phyloP scores from a whole-genome alignment of 2,797 vertebrate genomes.

The Rhadinocentrus ornatus region DNA sequence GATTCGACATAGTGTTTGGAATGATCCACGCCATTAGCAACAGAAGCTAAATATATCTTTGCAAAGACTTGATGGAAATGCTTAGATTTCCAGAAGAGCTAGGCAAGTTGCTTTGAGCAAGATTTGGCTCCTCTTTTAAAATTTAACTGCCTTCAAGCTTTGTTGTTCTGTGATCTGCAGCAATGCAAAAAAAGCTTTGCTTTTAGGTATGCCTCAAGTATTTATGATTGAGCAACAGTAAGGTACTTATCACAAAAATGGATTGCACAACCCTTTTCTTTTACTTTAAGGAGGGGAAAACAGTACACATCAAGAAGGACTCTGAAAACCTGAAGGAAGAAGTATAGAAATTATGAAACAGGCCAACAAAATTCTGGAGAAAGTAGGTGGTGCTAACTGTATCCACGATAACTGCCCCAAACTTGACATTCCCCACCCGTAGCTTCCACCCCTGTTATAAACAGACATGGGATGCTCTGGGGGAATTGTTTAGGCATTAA shows the following conservation, averaged over 20 bases:
- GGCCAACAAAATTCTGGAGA: conserved; percentile 25
- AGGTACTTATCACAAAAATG: conserved; percentile 17
- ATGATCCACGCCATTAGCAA: conserved; percentile 44
- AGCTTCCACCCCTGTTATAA: conserved; percentile 66
- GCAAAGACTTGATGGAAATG: conserved; percentile 48
- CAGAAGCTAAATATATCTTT: conserved; percentile 44
- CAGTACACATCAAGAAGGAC: neutral
- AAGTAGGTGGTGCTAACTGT: conserved; percentile 62
- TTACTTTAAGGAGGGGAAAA: neutral
- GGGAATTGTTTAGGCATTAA: conserved; percentile 83
- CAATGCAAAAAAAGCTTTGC: conserved; percentile 18
- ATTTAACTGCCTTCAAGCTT: conserved; percentile 24
- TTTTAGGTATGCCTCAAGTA: conserved; percentile 35
- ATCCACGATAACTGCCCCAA: conserved; percentile 44
- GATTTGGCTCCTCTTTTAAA: conserved; percentile 32
- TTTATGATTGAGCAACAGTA: conserved; percentile 43
- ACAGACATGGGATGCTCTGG: conserved; percentile 76
- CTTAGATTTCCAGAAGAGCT: conserved; percentile 27
- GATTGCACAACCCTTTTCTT: conserved; percentile 40
- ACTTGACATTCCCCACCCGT: conserved; percentile 1
- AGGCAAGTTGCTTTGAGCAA: conserved; percentile 22
- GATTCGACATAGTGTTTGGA: conserved; percentile 61
- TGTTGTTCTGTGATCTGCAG: conserved; percentile 36
- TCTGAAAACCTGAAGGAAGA: conserved; percentile 8
- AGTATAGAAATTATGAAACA: conserved; percentile 2